These are phyloP conservation scores for Sus cebifrons DNA, from an alignment of 2,797 vertebrate genomes.

Conservation along the genomic window DNA sequence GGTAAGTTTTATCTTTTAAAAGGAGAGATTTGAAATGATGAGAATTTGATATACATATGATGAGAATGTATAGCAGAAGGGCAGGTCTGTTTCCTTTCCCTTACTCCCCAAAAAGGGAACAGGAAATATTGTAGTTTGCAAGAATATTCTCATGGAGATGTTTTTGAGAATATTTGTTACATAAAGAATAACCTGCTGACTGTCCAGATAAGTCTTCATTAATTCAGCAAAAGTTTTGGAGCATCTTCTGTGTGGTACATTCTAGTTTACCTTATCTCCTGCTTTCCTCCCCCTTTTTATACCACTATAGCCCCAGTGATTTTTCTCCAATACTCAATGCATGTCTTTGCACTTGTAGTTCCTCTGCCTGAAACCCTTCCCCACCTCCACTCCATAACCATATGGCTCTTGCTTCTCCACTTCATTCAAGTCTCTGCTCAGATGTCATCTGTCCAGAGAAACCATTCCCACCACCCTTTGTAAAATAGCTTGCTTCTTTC, in stretches of 20 bases:
- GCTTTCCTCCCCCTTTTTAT: background rate
- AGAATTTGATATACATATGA: background rate
- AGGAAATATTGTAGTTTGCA: background rate
- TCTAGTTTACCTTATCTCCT: background rate
- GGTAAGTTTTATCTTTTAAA: slow-evolving; percentile 12
- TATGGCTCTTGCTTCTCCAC: background rate
- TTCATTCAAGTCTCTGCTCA: background rate
- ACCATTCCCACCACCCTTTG: background rate
- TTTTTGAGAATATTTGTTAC: background rate
- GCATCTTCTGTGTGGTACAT: background rate
- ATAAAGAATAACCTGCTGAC: background rate
- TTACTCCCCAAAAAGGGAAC: background rate
- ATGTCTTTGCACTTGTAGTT: background rate
- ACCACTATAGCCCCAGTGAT: background rate
- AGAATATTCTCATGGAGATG: background rate
- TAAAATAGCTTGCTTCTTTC: background rate
- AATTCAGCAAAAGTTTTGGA: slow-evolving; percentile 26
- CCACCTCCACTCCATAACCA: background rate
- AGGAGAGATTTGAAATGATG: background rate
- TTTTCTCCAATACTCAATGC: background rate
- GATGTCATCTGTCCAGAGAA: slow-evolving; percentile 3
- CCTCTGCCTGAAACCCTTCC: background rate
- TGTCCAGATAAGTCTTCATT: background rate
- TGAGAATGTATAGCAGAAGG: background rate
- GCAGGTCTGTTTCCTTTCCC: background rate